These are phyloP conservation scores for Parapristionchus giblindavisi DNA, from an alignment of 2,888 invertebrate species.

Conservation along the genomic window DNA sequence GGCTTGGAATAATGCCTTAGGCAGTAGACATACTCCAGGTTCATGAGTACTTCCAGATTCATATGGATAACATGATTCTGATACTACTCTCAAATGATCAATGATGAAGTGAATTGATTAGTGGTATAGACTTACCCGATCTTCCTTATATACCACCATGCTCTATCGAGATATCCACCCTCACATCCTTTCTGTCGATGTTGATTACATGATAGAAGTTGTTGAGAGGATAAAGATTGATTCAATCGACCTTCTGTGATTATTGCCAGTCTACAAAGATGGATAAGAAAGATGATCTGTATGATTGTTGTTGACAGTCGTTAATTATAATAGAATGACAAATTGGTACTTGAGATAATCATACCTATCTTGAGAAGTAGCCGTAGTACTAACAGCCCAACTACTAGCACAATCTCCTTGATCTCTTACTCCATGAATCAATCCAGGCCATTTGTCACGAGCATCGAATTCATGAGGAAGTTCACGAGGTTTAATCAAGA, in stretches of 20 bases:
- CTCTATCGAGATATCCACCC: constrained; percentile 88
- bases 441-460: constrained; percentile 79
- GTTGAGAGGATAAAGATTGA: constrained; percentile 82
- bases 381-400: constrained; percentile 88
- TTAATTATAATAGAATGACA: too few relatives aligned
- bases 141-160: constrained; percentile 87
- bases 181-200: constrained; percentile 83
- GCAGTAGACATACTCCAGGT: constrained; percentile 78
- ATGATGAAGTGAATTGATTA: not conserved
- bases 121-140: constrained; percentile 73
- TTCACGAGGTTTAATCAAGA: constrained; percentile 58
- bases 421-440: constrained; percentile 78
- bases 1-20: constrained; percentile 58
- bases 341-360: not conserved
- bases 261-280: constrained; percentile 76
- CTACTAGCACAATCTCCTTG: constrained; percentile 81
- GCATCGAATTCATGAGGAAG: constrained; percentile 83
- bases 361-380: constrained; percentile 66
- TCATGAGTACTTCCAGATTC: constrained; percentile 75
- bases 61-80: constrained; percentile 86
- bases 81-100: constrained; percentile 80
- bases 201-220: constrained; percentile 85
- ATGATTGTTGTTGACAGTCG: too few relatives aligned
- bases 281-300: not conserved
- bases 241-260: constrained; percentile 83